Base-by-base conservation (phyloP, 2,888 invertebrate species). In the Harmothoe impar region DNA sequence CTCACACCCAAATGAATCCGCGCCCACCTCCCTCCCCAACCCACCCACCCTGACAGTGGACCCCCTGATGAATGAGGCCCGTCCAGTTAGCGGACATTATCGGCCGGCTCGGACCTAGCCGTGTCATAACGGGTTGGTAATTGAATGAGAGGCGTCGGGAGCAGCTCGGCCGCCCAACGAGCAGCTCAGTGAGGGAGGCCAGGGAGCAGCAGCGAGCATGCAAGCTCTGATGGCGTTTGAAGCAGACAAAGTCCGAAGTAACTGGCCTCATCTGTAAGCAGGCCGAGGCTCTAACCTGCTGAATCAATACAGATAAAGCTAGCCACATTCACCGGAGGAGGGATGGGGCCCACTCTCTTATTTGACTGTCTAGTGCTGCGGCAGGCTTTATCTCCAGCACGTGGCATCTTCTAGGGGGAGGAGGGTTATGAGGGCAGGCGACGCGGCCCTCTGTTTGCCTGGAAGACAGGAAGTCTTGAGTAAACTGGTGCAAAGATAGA, bases 191-290 rank as follows among this genome's bases (percentile, higher is more conserved):
- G 29, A 77, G 31, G 43, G 29, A 29, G 77, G 29, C 29, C 7
- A 31, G 31, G 62, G 62, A 25, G 20, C n/a, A 25, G 62, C n/a
- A n/a, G n/a, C 54, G 15, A 62, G 62, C 23, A 62, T 62, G n/a
- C 62, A 62, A 20, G n/a, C 12, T 20, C n/a, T n/a, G 62, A 62
- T 62, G n/a, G 23, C n/a, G 62, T n/a, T 62, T 62, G 62, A 20
- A 62, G 23, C 62, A n/a, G 62, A 62, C 62, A 62, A 62, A 62
- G 62, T 62, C 62, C n/a, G 12, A 43, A 62, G 62, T 81, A 81
- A 56, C 86, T 86, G 54, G 56, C 54, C 86, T 86, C 86, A 29
- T 86, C 86, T 86, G 56, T 86, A 86, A 33, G 86, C 86, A 86
- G 86, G 31, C 52, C 1, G 20, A n/a, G 54, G 52, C 29, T 81